Evolutionary conservation across 2,888 invertebrate species (phyloP), one percentile per base, ranked within the genome.

Genomic region (Catocala fraxini): DNA sequence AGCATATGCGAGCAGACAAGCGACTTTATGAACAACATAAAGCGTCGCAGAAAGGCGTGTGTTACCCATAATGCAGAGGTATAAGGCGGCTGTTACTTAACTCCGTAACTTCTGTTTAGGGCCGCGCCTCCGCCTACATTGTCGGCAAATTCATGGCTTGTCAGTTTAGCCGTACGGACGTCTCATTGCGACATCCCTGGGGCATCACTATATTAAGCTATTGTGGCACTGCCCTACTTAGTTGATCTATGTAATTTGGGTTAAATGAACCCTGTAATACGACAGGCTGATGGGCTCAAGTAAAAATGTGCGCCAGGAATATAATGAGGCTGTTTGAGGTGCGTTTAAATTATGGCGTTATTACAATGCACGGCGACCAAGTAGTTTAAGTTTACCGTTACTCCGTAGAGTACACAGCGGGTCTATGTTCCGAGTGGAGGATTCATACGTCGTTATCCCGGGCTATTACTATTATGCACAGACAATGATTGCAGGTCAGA

Each of bases 81-180:
- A 73, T 65, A 75, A 75, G 76, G 76, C 79, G 73, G 67, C 82
- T 85, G 86, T 90, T 89, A 90, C 88, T 89, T 88, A 87, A 83
- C 87, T 86, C 88, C 87, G 87, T 92, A 89, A 91, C 88, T 93
- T 85, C 86, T 89, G 87, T 89, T 91, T 89, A 89, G 70, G 62
- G 69, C 69, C 80, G 75, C 85, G 75, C 85, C 71, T 78, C 52
- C 79, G 81, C 79, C 75, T 78, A 82, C 87, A 87, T 86, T 87
- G 89, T 90, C 76, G 75, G 83, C 76, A 85, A 86, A 89, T 87
- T 88, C 87, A 87, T 83, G 79, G 75, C 80, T 69, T 79, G 87
- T 85, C 90, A 85, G 77, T 83, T 82, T 72, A 79, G 69, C 72
- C 73, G 70, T 66, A 75, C 73, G 77, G 77, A 78, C 79, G 85